Percentiles rank a stretch among this genome's conserved stretches.
Evolutionary conservation across 2,113 vertebrate genomes (phyloP).

Genomic region (Synodontis membranacea): DNA sequence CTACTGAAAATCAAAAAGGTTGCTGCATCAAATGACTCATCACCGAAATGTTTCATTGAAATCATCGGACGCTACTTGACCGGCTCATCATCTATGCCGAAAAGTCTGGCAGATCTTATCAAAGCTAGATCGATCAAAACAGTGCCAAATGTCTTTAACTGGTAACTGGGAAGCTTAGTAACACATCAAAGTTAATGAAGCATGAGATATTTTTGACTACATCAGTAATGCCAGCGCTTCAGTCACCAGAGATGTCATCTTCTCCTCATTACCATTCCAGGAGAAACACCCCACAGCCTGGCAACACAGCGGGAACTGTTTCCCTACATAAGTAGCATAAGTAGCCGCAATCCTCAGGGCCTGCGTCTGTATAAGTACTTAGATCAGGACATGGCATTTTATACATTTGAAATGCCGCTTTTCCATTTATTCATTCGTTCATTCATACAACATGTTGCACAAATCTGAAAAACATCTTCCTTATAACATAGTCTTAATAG

Average conservation of each 20-base stretch:
- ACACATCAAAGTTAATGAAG: conserved; percentile 32
- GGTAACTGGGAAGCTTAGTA: background rate
- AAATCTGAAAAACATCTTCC: background rate
- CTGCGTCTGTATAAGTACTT: background rate
- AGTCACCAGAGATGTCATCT: background rate
- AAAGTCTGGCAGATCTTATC: background rate
- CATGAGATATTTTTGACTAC: background rate
- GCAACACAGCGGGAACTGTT: conserved; percentile 14
- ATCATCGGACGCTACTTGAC: too few relatives aligned
- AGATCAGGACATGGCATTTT: background rate
- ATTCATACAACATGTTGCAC: background rate
- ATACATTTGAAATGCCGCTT: background rate
- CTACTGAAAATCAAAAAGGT: background rate
- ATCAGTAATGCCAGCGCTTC: background rate
- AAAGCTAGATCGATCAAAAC: background rate
- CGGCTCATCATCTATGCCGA: background rate
- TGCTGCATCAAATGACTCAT: background rate
- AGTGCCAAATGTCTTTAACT: conserved; percentile 4
- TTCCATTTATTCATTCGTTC: background rate
- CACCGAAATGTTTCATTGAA: background rate
- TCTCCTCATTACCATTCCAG: conserved; percentile 12
- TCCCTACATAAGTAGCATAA: conserved; percentile 21
- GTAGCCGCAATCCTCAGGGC: background rate
- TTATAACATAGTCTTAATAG: background rate
- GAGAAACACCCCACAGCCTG: conserved; percentile 13